A percentile compares a stretch with the other conserved stretches of the same genome.
These are phyloP conservation scores for Leptopilina syphax DNA, from an alignment of 2,888 invertebrate species.

Conservation along the genomic window DNA sequence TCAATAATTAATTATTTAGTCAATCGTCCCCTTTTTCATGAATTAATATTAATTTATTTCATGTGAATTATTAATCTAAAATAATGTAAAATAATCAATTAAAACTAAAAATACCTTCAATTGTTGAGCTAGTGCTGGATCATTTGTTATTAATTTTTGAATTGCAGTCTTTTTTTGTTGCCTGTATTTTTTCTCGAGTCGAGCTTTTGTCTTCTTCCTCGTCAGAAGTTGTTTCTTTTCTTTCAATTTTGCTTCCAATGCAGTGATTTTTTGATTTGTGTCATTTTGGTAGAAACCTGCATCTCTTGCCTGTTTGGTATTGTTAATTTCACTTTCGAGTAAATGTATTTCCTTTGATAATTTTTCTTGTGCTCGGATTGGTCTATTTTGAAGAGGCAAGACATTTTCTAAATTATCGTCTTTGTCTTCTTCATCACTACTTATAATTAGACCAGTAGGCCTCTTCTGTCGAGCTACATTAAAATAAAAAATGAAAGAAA, in stretches of 20 bases:
- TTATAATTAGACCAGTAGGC: background rate
- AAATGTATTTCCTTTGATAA: slow-evolving; percentile 22
- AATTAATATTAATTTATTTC: too few relatives aligned
- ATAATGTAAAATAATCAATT: too few relatives aligned
- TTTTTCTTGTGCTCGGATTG: slow-evolving; percentile 38
- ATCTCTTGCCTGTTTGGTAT: slow-evolving; percentile 13
- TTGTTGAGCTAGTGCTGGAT: slow-evolving; percentile 28
- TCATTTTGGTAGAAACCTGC: slow-evolving; percentile 37
- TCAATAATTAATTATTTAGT: too few relatives aligned
- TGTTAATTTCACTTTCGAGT: slow-evolving; percentile 37
- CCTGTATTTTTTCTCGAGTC: slow-evolving; percentile 27
- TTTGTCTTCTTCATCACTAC: background rate
- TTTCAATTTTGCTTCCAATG: slow-evolving; percentile 4
- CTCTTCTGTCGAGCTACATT: background rate
- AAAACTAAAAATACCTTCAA: background rate
- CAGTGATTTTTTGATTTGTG: slow-evolving; percentile 34
- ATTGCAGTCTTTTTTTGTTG: slow-evolving; percentile 19
- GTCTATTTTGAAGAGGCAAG: background rate
- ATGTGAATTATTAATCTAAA: too few relatives aligned
- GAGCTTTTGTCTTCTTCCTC: background rate
- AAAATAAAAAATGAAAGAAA: background rate
- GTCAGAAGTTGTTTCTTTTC: slow-evolving; percentile 24
- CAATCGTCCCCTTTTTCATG: too few relatives aligned
- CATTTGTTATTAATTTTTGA: background rate
- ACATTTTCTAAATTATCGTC: background rate